These are phyloP conservation scores for Chironex yamaguchii DNA, from an alignment of 30 jellyfish, hydroid and myxozoan genomes.

Conservation along the genomic window DNA sequence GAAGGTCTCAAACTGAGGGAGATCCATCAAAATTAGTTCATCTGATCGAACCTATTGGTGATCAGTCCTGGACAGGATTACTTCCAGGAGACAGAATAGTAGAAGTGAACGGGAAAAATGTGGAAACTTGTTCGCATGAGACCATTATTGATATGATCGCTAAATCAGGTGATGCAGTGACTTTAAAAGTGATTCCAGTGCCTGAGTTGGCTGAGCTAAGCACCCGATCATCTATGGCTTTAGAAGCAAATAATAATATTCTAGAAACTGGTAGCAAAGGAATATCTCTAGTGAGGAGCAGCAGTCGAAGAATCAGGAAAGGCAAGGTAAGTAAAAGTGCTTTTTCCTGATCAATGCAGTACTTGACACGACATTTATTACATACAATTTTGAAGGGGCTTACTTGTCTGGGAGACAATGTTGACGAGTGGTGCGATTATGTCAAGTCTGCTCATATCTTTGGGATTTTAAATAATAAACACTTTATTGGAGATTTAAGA, in stretches of 20 bases:
- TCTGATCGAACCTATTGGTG: constrained; percentile 82
- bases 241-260: constrained; percentile 15
- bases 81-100: constrained; percentile 94
- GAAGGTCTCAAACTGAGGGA: constrained; percentile 71
- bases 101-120: constrained; percentile 88
- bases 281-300: constrained; percentile 70
- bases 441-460: no score
- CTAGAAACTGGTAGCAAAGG: constrained; percentile 70
- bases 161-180: constrained; percentile 81
- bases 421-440: no score
- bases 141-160: constrained; percentile 82
- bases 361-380: no score
- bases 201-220: constrained; percentile 91
- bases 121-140: constrained; percentile 71
- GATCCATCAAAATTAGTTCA: constrained; percentile 61
- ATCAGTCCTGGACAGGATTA: constrained; percentile 65
- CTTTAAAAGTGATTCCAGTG: constrained; percentile 78
- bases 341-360: no score
- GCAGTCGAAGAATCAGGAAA: constrained; percentile 69
- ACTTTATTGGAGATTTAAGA: no score
- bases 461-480: no score
- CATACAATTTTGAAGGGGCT: no score
- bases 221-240: constrained; percentile 71
- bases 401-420: no score
- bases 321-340: constrained; percentile 66